phyloP scores from a whole-genome alignment of 2,888 invertebrate species.

The Parochlus steinenii region DNA sequence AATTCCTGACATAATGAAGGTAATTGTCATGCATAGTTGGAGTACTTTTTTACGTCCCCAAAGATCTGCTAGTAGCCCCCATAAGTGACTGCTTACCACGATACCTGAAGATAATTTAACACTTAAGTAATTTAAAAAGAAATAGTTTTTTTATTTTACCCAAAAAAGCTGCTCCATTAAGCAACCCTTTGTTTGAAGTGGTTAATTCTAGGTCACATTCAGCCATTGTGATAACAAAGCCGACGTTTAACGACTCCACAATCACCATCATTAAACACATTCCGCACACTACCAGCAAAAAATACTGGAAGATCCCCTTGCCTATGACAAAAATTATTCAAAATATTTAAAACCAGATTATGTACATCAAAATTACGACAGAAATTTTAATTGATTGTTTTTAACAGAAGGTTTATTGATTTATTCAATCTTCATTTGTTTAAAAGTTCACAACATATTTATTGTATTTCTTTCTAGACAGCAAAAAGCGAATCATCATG shows the following conservation, averaged over 20 bases:
- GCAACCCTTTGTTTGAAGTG: slow-evolving; percentile 41
- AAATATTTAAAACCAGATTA: too few species aligned
- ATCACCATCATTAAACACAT: slow-evolving; percentile 48
- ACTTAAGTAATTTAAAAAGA: slow-evolving; percentile 3
- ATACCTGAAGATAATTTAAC: slow-evolving; percentile 45
- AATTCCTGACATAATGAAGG: slow-evolving; percentile 36
- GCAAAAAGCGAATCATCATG: too few species aligned
- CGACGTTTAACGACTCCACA: slow-evolving; percentile 46
- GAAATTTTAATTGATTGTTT: too few species aligned
- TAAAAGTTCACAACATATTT: too few species aligned
- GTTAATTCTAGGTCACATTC: slow-evolving; percentile 49
- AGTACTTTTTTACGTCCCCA: slow-evolving; percentile 46
- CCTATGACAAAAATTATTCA: too few species aligned
- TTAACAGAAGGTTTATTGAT: too few species aligned
- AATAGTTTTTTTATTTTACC: slow-evolving; percentile 26
- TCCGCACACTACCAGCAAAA: slow-evolving; percentile 42
- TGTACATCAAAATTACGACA: too few species aligned
- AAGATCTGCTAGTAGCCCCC: slow-evolving; percentile 66
- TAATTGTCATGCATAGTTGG: slow-evolving; percentile 34
- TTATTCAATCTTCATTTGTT: too few species aligned
- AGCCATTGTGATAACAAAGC: slow-evolving; percentile 47
- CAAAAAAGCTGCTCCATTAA: slow-evolving; percentile 47
- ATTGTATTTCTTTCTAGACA: too few species aligned
- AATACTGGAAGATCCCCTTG: slow-evolving; percentile 43
- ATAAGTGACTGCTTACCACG: slow-evolving; percentile 55